Base-by-base conservation (phyloP, 2,888 invertebrate genomes). In the Andrena marginata region DNA sequence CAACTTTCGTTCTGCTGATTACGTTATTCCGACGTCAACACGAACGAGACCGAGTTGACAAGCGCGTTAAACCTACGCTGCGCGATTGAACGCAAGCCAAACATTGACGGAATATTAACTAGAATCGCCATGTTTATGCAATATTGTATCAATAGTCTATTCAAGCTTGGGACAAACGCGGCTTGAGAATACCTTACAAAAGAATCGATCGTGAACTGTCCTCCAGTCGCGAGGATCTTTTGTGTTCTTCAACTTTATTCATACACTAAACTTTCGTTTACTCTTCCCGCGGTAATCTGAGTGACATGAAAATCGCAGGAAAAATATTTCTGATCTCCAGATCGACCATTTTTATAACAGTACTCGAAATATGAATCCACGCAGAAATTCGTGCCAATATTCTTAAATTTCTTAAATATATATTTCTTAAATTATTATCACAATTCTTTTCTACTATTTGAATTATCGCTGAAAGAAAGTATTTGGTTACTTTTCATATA, bases 101-200 rank as follows among this genome's bases (percentile, higher is more conserved):
- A 72, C 68, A 72, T 68, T 64, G 72, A 64, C 64, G 33, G 80
- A 80, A 80, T 80, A 80, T 79, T 79, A 80, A 79, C 54, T 79
- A 69, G 68, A 62, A 63, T 73, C 16, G 13, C 10, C 16, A 7
- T 72, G 68, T 63, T 72, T 49, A 33, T 63, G 54, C 35, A 63
- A 33, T 42, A 51, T 48, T 49, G 72, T 33, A 68, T 63, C 60
- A 42, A 60, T 48, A 64, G 20, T 59, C 35, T 29, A 29, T 73
- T 64, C 35, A 68, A 80, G 63, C 31, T 54, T 10, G 31, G 10
- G 2, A 23, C 8, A n/a, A 42, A 56, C 51, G 5, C 49, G 49
- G 26, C 60, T 71, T 56, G 54, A 69, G 48, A 51, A 49, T 67
- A 70, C 51, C 54, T 31, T 48, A 33, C 48, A 56, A 35, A 60